Base-by-base conservation (phyloP, 2,888 invertebrate genomes). In the Notodonta dromedarius region DNA sequence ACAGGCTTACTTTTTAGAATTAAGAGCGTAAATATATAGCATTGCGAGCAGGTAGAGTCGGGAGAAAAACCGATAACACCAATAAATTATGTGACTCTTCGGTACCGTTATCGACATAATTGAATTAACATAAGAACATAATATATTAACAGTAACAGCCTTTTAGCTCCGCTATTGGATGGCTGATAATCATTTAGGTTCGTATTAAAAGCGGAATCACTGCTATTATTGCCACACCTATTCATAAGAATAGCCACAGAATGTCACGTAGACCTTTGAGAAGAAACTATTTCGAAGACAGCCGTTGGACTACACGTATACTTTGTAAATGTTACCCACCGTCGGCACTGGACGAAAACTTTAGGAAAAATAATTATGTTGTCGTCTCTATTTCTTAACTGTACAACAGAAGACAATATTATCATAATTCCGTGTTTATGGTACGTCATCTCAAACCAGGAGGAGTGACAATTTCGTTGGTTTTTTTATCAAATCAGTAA, bases 51-150 rank as follows among this genome's bases (percentile, higher is more conserved):
- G 35, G 53, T 12, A 16, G 24, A 53, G 53, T 32, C 13, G 13
- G 12, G 35, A 16, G 35, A 32, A 13, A 53, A 55, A 40, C 40
- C 3, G 13, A 55, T 40, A 13, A 11, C 13, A 73, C 67, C 5
- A 71, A 67, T 76, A 71, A 69, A 76, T 67, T 65, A 60, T 54
- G 58, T 62, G 76, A 71, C 74, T 63, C 44, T 67, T 9, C 9
- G 54, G 62, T 67, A 68, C 74, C 71, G 76, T 70, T 75, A 70
- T 57, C 35, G 61, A 55, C 59, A 60, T 76, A 68, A 76, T 73
- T 76, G 71, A 75, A 75, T 76, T 76, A 75, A 76, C 74, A 76
- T 75, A 68, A 70, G 65, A 66, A 61, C 67, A 67, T 67, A 58
- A 71, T 67, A 62, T 68, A 63, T 68, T 68, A 73, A 69, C 63